phyloP scores from a whole-genome alignment of 2,113 vertebrate genomes.

The Pionites leucogaster region DNA sequence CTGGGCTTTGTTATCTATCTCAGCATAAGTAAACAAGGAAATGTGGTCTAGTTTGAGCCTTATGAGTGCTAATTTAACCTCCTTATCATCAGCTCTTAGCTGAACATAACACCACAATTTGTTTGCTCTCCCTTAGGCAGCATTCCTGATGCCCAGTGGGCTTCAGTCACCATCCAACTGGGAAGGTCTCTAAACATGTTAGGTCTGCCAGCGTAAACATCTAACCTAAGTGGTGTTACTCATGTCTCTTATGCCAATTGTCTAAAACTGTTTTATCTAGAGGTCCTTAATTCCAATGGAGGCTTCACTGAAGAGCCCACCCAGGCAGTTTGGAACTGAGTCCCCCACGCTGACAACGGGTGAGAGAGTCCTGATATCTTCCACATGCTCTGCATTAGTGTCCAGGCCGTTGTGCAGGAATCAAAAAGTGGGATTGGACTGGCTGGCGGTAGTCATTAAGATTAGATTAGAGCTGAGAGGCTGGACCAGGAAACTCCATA shows the following conservation, averaged over 20 bases:
- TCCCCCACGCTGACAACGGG: neutral
- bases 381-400: neutral
- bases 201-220: neutral
- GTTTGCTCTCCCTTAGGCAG: neutral
- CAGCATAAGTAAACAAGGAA: neutral
- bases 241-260: neutral
- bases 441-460: neutral
- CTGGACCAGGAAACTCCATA: neutral
- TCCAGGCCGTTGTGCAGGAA: neutral
- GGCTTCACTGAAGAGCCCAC: slow-evolving; percentile 26
- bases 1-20: neutral
- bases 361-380: neutral
- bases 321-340: neutral
- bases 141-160: neutral
- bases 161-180: neutral
- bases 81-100: neutral
- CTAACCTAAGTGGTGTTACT: neutral
- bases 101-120: neutral
- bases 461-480: slow-evolving; percentile 10
- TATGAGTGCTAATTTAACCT: neutral
- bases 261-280: neutral
- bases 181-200: neutral
- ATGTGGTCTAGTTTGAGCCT: neutral
- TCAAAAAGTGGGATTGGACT: neutral
- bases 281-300: neutral